These are phyloP conservation scores for Enhydra lutris DNA, from an alignment of 2,113 vertebrate genomes.

Conservation along the genomic window DNA sequence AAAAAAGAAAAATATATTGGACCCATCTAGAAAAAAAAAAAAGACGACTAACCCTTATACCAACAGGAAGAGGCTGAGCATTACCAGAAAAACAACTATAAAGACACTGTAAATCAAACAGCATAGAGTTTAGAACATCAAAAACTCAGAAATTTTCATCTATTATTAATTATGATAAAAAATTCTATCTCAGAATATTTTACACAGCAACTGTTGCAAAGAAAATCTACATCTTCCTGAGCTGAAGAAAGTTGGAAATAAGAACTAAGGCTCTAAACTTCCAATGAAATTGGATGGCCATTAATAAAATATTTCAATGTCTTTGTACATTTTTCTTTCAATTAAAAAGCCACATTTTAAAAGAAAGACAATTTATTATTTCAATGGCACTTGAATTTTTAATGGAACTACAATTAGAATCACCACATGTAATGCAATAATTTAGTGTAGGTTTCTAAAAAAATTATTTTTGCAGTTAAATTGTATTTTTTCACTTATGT, in stretches of 20 bases:
- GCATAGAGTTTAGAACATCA: slow-evolving; percentile 89
- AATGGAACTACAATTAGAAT: slow-evolving; percentile 64
- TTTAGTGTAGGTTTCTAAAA: slow-evolving; percentile 23
- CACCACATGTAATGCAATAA: slow-evolving; percentile 1
- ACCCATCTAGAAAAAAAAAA: slow-evolving; percentile 76
- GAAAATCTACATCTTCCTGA: slow-evolving; percentile 84
- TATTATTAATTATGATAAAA: slow-evolving; percentile 91
- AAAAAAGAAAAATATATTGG: slow-evolving; percentile 67
- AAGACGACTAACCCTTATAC: slow-evolving; percentile 74
- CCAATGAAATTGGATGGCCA: slow-evolving; percentile 74
- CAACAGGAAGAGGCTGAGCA: slow-evolving; percentile 80
- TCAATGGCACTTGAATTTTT: slow-evolving; percentile 79
- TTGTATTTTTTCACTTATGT: neutral
- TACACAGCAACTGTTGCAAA: slow-evolving; percentile 83
- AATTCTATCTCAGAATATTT: slow-evolving; percentile 91
- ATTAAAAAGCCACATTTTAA: slow-evolving; percentile 77
- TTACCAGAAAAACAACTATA: slow-evolving; percentile 87
- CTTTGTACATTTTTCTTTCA: slow-evolving; percentile 78
- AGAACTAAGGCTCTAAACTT: slow-evolving; percentile 76
- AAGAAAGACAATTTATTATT: slow-evolving; percentile 78
- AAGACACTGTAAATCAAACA: slow-evolving; percentile 87
- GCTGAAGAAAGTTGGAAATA: slow-evolving; percentile 80
- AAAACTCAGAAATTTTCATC: slow-evolving; percentile 88
- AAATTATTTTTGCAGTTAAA: slow-evolving; percentile 22
- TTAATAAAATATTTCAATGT: slow-evolving; percentile 73